phyloP scores from a whole-genome alignment of 2,113 vertebrate species.

The Austrofundulus limnaeus region DNA sequence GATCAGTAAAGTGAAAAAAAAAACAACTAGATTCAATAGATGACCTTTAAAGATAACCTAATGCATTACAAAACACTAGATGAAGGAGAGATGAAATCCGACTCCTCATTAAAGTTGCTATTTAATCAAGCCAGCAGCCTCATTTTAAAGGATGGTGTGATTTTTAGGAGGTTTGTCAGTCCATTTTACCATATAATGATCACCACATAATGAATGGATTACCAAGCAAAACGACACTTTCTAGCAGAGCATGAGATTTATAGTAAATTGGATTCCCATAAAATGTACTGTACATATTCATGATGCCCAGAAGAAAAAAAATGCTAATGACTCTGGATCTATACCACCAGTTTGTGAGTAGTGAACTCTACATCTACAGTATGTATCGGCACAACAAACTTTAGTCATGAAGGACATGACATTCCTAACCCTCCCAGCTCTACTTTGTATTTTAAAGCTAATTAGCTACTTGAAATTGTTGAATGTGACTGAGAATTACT shows the following conservation, averaged over 20 bases:
- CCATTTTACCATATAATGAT: not conserved
- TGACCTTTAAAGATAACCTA: not conserved
- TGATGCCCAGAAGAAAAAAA: not conserved
- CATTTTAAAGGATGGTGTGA: not conserved
- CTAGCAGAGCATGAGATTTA: not conserved
- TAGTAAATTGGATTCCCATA: not conserved
- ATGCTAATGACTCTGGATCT: not conserved
- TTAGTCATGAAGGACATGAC: not conserved
- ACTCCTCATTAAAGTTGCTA: not conserved
- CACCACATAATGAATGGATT: not conserved
- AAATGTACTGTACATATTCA: not conserved
- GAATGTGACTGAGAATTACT: too few species aligned
- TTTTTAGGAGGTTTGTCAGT: not conserved
- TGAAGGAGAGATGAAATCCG: not conserved
- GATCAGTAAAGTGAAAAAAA: slow-evolving; percentile 15
- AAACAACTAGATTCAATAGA: slow-evolving; percentile 8
- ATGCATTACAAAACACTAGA: not conserved
- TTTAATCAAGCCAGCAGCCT: not conserved
- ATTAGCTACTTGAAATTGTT: not conserved
- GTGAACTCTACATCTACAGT: not conserved
- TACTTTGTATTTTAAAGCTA: not conserved
- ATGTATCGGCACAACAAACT: not conserved
- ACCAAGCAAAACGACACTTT: not conserved
- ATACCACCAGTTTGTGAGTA: not conserved
- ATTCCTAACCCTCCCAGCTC: not conserved